A percentile compares a stretch with the other conserved stretches of the same genome.
Evolutionary conservation across 1,140 invertebrate genomes (phyloP).

Genomic region (Drosophila carrolli): DNA sequence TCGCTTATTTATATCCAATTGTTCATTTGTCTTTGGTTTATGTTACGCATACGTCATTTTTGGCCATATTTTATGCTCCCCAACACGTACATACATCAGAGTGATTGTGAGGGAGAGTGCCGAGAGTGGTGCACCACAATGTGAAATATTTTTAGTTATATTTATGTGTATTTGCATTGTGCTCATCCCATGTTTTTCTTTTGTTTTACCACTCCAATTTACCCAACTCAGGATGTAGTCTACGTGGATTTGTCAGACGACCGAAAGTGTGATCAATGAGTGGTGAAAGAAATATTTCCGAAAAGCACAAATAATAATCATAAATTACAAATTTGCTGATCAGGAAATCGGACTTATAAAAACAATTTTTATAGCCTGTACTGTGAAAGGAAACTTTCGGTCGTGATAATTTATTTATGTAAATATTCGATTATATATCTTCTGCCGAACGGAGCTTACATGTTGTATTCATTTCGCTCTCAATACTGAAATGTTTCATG

Average conservation of each 20-base stretch:
- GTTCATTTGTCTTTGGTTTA: constrained; percentile 83
- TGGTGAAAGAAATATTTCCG: constrained; percentile 1
- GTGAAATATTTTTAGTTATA: constrained; percentile 74
- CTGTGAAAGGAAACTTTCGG: neutral
- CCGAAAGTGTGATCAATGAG: constrained; percentile 50
- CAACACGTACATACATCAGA: constrained; percentile 35
- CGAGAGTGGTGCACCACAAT: constrained; percentile 63
- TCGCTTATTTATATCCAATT: constrained; percentile 83
- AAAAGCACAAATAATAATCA: constrained; percentile 21
- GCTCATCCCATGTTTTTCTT: constrained; percentile 26
- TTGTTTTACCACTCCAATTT: constrained; percentile 39
- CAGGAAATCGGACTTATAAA: constrained; percentile 7
- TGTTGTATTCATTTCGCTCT: neutral
- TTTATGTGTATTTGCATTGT: constrained; percentile 72
- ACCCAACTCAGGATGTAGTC: constrained; percentile 45
- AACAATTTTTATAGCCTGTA: constrained; percentile 11
- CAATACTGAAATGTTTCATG: neutral
- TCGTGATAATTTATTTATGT: constrained; percentile 25
- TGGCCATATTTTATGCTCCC: constrained; percentile 74
- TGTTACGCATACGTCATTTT: constrained; percentile 82
- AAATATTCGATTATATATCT: constrained; percentile 4
- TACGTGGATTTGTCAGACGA: constrained; percentile 38
- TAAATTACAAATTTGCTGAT: constrained; percentile 37
- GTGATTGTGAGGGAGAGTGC: constrained; percentile 3
- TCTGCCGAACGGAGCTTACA: neutral